A percentile compares a stretch with the other conserved stretches of the same genome.
Conservation (phyloP, 2,113 vertebrate species). For the Orientallactaga bullata region DNA sequence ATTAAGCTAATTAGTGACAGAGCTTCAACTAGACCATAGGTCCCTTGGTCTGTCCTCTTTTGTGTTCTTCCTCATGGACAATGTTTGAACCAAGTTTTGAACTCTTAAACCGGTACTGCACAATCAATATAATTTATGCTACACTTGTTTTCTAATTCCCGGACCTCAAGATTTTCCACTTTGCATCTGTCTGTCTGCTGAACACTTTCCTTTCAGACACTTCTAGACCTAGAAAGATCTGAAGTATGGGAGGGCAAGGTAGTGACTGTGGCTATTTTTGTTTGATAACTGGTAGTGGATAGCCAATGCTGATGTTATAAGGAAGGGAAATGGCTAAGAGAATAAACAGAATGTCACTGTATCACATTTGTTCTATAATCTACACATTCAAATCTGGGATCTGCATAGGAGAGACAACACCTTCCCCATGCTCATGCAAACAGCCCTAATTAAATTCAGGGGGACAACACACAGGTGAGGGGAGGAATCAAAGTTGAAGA, state of each 20-base stretch:
- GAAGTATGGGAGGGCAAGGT: slow-evolving; percentile 52
- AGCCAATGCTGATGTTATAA: neutral
- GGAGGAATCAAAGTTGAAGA: too few species aligned
- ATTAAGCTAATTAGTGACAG: slow-evolving; percentile 52
- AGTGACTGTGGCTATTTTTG: neutral
- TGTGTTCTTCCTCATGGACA: neutral
- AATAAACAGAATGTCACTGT: neutral
- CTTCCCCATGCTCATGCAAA: too few species aligned
- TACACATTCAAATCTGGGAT: too few species aligned
- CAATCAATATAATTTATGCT: neutral
- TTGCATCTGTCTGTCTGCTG: slow-evolving; percentile 27
- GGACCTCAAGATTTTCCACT: neutral
- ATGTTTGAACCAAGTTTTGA: slow-evolving; percentile 39
- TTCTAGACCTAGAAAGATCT: slow-evolving; percentile 37
- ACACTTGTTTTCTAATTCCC: slow-evolving; percentile 44
- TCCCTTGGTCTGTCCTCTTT: slow-evolving; percentile 15
- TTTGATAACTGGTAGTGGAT: slow-evolving; percentile 26
- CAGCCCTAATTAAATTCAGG: too few species aligned
- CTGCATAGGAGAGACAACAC: too few species aligned
- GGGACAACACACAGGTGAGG: too few species aligned
- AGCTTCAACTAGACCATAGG: neutral
- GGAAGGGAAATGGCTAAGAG: slow-evolving; percentile 11
- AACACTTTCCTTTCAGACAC: slow-evolving; percentile 60
- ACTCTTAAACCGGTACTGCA: neutral
- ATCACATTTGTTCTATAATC: too few species aligned